Conservation (phyloP, 2,797 vertebrate species). For the Acrocephalus scirpaceus region DNA sequence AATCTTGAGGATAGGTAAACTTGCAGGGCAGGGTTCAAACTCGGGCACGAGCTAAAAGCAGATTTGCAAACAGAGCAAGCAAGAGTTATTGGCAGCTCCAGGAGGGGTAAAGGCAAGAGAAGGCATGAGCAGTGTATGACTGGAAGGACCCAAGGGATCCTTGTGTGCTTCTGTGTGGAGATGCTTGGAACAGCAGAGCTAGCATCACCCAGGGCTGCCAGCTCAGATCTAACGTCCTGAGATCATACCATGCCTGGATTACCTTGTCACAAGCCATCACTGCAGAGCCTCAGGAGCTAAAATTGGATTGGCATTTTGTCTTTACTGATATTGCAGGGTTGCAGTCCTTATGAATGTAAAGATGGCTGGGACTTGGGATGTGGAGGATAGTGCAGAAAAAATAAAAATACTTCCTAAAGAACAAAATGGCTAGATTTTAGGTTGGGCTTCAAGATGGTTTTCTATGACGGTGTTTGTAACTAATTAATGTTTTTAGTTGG, state of each 20-base stretch:
- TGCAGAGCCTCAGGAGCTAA: neutral
- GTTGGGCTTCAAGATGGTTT: neutral
- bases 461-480: neutral
- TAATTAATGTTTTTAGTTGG: neutral
- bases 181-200: neutral
- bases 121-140: neutral
- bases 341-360: neutral
- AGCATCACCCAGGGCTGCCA: neutral
- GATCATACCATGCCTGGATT: neutral
- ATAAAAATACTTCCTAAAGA: neutral
- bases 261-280: constrained; percentile 11
- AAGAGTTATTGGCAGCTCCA: neutral
- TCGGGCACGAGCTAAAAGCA: neutral
- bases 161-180: neutral
- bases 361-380: neutral
- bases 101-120: neutral
- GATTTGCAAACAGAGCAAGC: neutral
- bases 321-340: neutral
- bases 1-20: neutral
- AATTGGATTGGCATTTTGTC: constrained; percentile 29
- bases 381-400: neutral
- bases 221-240: neutral
- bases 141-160: neutral
- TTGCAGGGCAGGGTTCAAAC: neutral
- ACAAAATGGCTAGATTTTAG: neutral